phyloP scores from a whole-genome alignment of 2,888 invertebrate genomes.

The Athalia rosae region DNA sequence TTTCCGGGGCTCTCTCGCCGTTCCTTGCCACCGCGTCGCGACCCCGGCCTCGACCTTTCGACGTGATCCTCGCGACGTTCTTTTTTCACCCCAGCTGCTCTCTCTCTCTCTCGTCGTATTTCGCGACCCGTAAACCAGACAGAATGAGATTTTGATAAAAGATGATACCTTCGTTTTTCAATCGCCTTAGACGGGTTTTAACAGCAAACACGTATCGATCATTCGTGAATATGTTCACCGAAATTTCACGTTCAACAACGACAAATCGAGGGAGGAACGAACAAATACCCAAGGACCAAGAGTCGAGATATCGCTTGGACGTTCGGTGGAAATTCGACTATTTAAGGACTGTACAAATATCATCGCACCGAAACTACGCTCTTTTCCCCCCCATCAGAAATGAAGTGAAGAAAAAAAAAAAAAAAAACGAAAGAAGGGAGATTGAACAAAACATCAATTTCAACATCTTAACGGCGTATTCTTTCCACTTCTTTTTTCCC shows the following conservation, averaged over 20 bases:
- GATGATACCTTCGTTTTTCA: too few species aligned
- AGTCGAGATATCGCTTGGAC: conserved; percentile 26
- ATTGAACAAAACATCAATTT: not conserved
- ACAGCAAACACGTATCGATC: not conserved
- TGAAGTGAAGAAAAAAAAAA: too few species aligned
- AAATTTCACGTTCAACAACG: not conserved
- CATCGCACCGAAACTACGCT: too few species aligned
- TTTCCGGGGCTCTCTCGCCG: not conserved
- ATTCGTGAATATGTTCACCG: not conserved
- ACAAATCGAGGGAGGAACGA: not conserved
- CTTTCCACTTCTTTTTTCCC: not conserved
- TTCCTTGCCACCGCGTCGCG: not conserved
- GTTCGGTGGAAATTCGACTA: not conserved
- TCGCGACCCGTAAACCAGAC: too few species aligned
- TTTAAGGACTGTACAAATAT: too few species aligned
- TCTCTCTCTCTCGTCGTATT: not conserved
- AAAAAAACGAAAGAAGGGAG: too few species aligned
- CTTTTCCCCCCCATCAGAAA: not conserved
- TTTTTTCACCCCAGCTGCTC: not conserved
- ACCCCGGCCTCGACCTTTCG: not conserved
- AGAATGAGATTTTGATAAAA: too few species aligned
- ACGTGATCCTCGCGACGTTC: not conserved
- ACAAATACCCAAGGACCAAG: conserved; percentile 27
- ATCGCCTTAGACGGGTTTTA: not conserved
- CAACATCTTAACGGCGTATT: not conserved